phyloP scores from a whole-genome alignment of 2,888 invertebrate species.

The Alloplasta piceator region DNA sequence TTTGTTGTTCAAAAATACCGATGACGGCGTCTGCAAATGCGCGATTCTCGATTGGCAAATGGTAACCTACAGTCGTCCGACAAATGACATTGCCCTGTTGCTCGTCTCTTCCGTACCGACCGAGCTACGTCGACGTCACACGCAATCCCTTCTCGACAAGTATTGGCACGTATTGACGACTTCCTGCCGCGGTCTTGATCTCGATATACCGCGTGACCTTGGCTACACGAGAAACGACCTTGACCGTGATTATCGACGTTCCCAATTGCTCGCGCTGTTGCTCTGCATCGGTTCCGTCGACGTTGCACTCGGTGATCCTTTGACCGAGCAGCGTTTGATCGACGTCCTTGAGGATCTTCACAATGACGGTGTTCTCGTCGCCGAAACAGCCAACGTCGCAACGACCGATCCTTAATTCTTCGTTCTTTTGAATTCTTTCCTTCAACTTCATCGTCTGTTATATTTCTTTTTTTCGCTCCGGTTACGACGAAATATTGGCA shows the following conservation, averaged over 20 bases:
- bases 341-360: conserved; percentile 90
- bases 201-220: conserved; percentile 85
- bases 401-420: conserved; percentile 40
- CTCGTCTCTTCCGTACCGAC: conserved; percentile 90
- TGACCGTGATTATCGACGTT: conserved; percentile 86
- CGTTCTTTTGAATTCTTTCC: too few relatives aligned
- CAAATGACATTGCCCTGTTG: conserved; percentile 91
- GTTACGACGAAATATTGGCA: too few relatives aligned
- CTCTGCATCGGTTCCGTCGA: conserved; percentile 93
- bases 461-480: too few relatives aligned
- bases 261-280: conserved; percentile 90
- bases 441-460: too few relatives aligned
- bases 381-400: conserved; percentile 78
- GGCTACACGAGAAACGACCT: conserved; percentile 85
- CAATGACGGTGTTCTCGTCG: conserved; percentile 87
- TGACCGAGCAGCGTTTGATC: conserved; percentile 90
- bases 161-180: conserved; percentile 88
- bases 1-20: conserved; percentile 86
- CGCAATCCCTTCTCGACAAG: conserved; percentile 87
- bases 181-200: conserved; percentile 86
- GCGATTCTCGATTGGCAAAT: conserved; percentile 93
- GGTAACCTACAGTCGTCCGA: conserved; percentile 91
- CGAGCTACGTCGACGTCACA: conserved; percentile 87
- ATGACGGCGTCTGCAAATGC: conserved; percentile 85
- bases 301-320: conserved; percentile 90